Conservation (phyloP, 2,113 vertebrate species). For the Hippoglossus stenolepis region DNA sequence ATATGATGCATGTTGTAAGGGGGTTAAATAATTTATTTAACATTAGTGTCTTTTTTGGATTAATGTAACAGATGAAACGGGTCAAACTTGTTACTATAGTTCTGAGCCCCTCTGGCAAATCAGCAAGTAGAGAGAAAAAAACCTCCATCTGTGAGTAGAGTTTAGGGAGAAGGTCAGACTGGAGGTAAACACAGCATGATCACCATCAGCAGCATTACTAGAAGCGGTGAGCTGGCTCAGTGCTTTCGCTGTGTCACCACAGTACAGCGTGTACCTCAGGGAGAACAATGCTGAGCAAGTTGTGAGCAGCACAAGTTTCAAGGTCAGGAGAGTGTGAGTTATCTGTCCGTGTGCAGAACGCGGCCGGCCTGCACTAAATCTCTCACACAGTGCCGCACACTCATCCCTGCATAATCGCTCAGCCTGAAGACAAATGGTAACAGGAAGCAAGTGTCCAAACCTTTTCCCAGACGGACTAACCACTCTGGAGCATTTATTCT, state of each 20-base stretch:
- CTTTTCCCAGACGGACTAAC: not conserved
- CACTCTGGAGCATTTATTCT: not conserved
- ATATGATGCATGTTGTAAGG: no score
- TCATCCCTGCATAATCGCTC: conserved; percentile 25
- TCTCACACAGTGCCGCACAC: conserved; percentile 2
- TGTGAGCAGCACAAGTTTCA: conserved; percentile 2
- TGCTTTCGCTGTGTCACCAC: conserved; percentile 44
- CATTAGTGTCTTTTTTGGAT: no score
- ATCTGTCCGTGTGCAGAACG: conserved; percentile 6
- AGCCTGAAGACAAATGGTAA: conserved; percentile 20
- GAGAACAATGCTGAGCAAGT: conserved; percentile 34
- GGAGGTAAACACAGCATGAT: conserved; percentile 1
- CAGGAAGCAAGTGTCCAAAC: conserved; percentile 8
- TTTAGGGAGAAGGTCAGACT: conserved; percentile 12
- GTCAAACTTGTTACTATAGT: not conserved
- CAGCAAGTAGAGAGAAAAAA: not conserved
- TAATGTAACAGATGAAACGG: no score
- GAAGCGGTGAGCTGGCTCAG: conserved; percentile 29
- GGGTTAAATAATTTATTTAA: no score
- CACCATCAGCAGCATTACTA: conserved; percentile 25
- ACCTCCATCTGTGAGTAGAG: not conserved
- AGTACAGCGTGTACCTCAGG: conserved; percentile 13
- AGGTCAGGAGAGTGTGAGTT: conserved; percentile 30
- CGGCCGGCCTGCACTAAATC: conserved; percentile 29
- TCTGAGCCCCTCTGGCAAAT: not conserved